A percentile compares a stretch with the other conserved stretches of the same genome.
phyloP scores from a whole-genome alignment of 2,888 invertebrate species.

The Merodon equestris region DNA sequence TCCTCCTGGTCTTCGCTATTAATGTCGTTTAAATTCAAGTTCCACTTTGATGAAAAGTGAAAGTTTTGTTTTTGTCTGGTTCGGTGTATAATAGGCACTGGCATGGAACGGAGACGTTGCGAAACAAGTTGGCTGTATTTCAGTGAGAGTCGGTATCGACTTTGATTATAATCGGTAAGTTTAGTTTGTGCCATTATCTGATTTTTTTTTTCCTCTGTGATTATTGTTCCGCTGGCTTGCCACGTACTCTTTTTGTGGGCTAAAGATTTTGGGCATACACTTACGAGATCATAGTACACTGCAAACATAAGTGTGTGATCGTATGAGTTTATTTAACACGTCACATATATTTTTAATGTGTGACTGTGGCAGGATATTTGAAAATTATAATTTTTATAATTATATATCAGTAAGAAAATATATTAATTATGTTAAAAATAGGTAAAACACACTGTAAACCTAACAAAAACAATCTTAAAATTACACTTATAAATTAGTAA shows the following conservation, averaged over 20 bases:
- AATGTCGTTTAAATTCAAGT: constrained; percentile 25
- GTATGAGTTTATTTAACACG: too few relatives aligned
- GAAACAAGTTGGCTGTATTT: constrained; percentile 35
- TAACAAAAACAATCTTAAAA: too few relatives aligned
- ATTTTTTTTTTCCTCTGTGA: neutral
- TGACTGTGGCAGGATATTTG: too few relatives aligned
- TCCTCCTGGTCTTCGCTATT: constrained; percentile 18
- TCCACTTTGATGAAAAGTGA: constrained; percentile 57
- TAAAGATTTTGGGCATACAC: too few relatives aligned
- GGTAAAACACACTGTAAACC: too few relatives aligned
- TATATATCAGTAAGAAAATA: too few relatives aligned
- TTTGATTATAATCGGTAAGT: neutral
- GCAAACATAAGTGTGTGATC: too few relatives aligned
- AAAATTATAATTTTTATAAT: too few relatives aligned
- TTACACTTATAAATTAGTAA: too few relatives aligned
- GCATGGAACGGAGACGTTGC: constrained; percentile 33
- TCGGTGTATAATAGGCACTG: constrained; percentile 33
- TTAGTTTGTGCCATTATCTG: constrained; percentile 27
- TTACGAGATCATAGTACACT: too few relatives aligned
- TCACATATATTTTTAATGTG: too few relatives aligned
- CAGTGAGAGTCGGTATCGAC: constrained; percentile 38
- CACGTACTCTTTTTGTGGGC: neutral
- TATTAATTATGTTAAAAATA: too few relatives aligned
- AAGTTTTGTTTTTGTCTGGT: constrained; percentile 46
- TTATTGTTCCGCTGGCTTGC: constrained; percentile 21